Evolutionary conservation across 2,797 vertebrate genomes (phyloP).

Genomic region (Karalla daura): DNA sequence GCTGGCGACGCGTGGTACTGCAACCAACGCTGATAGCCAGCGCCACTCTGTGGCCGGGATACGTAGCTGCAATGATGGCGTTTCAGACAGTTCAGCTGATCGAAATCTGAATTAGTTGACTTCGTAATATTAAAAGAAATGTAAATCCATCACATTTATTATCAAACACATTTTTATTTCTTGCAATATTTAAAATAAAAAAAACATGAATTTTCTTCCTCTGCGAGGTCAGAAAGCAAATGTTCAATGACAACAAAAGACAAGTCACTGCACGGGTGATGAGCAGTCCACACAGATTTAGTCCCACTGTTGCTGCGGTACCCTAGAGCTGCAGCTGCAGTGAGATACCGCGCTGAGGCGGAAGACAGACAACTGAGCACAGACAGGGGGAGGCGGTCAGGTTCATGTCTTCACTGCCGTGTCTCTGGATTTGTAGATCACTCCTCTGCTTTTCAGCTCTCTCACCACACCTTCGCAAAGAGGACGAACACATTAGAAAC

Average conservation of each 20-base stretch:
- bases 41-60: slow-evolving; percentile 22
- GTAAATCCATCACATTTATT: not conserved
- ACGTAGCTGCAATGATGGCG: not conserved
- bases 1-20: not conserved
- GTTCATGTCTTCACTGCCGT: slow-evolving; percentile 92
- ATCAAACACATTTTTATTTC: slow-evolving; percentile 58
- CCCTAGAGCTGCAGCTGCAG: no score
- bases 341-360: not conserved
- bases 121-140: no score
- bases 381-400: not conserved
- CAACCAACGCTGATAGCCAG: not conserved
- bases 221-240: no score
- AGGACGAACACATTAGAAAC: not conserved
- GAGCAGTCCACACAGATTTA: not conserved
- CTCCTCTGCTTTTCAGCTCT: slow-evolving; percentile 97
- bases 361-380: not conserved
- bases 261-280: not conserved
- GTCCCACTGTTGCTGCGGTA: not conserved
- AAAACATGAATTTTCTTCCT: no score
- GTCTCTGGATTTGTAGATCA: slow-evolving; percentile 98
- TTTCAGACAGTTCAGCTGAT: not conserved
- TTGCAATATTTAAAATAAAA: slow-evolving; percentile 8
- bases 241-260: slow-evolving; percentile 3
- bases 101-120: no score
- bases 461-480: slow-evolving; percentile 90